Evolutionary conservation across 2,113 vertebrate genomes (phyloP).

Genomic region (Salvelinus fontinalis): DNA sequence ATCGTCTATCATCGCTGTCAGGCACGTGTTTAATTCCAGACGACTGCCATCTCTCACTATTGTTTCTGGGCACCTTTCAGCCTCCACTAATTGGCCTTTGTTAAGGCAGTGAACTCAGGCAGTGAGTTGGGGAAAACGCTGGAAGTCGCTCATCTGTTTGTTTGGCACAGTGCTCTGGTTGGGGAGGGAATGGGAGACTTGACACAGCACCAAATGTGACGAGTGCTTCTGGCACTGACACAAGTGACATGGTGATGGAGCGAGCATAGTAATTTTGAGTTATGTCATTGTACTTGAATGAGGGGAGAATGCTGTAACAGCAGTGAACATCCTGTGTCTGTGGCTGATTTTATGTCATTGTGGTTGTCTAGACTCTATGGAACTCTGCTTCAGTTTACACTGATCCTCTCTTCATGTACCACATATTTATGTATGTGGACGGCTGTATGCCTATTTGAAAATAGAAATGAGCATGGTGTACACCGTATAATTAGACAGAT

Average conservation of each 20-base stretch:
- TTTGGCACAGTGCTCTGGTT: conserved; percentile 31
- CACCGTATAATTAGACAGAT: too few species aligned
- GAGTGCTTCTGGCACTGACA: conserved; percentile 47
- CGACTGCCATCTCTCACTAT: conserved; percentile 42
- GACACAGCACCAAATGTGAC: conserved; percentile 22
- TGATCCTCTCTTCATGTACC: too few species aligned
- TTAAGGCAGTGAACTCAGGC: conserved; percentile 26
- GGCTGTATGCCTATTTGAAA: too few species aligned
- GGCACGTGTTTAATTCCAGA: conserved; percentile 59
- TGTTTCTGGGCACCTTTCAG: conserved; percentile 45
- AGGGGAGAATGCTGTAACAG: too few species aligned
- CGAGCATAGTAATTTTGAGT: background rate
- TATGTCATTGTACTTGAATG: conserved; percentile 18
- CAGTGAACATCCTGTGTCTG: conserved; percentile 19
- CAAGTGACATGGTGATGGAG: too few species aligned
- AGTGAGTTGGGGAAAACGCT: conserved; percentile 18
- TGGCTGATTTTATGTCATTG: conserved; percentile 55
- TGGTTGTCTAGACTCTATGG: too few species aligned
- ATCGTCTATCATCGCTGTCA: conserved; percentile 48
- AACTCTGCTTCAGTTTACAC: too few species aligned
- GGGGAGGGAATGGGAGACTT: too few species aligned
- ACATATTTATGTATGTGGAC: too few species aligned
- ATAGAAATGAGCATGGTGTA: too few species aligned
- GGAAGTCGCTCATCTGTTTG: conserved; percentile 55
- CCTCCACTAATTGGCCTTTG: conserved; percentile 54